Evolutionary conservation across 2,888 invertebrate species (phyloP), one percentile per base, ranked within the genome.

Genomic region (Agriopis leucophaearia): DNA sequence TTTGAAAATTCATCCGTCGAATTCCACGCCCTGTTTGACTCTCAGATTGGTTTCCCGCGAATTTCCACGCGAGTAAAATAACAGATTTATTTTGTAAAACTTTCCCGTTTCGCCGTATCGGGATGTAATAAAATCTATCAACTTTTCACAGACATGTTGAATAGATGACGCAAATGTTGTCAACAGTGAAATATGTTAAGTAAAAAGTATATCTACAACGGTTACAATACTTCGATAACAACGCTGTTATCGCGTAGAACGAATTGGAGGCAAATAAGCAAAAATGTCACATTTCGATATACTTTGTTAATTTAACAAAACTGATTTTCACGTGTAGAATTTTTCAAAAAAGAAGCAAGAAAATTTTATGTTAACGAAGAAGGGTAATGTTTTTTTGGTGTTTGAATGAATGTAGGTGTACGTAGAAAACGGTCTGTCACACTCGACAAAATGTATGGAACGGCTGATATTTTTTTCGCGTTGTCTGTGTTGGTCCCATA

Each of bases 1-100:
- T 27, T 35, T 15, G 38, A 47, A 47, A 55, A 18, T 47, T 55
- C 54, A 27, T 62, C 55, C 54, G 36, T 1, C 36, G 38, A 55
- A 47, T 47, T 13, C 18, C 36, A 55, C 55, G 55, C 47, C 40
- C 38, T 62, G 62, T 48, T 62, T 62, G 38, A 62, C 62, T 62
- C 47, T 55, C 47, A 62, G 47, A 62, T 62, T 62, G 62, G 35
- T 55, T 55, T 55, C 18, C 38, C 47, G 47, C 38, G 36, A 52
- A 54, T 27, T 54, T 54, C 40, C 15, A 35, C 44, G 10, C 16
- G 27, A 61, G 45, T 52, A 44, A 45, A 52, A 52, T 36, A 52
- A 52, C 61, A 52, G 27, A 52, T 54, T 40, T 54, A 52, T 35
- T 45, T 61, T 61, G 36, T 44, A 52, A 44, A 52, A 52, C 44